Conservation (phyloP, 2,888 invertebrate species). For the Cactoblastis cactorum region DNA sequence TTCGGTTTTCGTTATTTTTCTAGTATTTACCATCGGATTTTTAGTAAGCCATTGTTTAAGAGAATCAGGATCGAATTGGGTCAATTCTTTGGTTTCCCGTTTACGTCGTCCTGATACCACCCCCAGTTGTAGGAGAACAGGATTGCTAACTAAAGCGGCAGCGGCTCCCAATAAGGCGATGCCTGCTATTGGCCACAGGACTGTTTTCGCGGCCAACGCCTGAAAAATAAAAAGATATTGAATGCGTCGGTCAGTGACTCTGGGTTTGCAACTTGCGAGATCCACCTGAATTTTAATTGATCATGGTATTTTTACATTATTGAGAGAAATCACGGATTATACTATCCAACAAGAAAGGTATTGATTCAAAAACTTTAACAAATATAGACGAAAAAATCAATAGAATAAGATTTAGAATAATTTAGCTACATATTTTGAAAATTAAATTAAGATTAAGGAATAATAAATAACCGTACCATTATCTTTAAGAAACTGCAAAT, state of each 20-base stretch:
- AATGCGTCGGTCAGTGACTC: slow-evolving; percentile 11
- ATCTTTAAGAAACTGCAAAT: too few species aligned
- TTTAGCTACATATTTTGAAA: too few species aligned
- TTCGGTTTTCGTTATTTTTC: neutral
- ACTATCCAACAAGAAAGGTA: too few species aligned
- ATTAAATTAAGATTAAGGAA: too few species aligned
- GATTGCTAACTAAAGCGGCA: slow-evolving; percentile 87
- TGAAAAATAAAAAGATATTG: slow-evolving; percentile 40
- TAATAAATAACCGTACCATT: too few species aligned
- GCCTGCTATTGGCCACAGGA: slow-evolving; percentile 87
- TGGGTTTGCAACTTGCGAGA: slow-evolving; percentile 2
- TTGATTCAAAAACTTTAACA: too few species aligned
- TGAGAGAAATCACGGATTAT: too few species aligned
- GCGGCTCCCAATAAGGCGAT: slow-evolving; percentile 90
- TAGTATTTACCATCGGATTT: neutral
- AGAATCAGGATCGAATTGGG: slow-evolving; percentile 2
- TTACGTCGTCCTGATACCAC: slow-evolving; percentile 82
- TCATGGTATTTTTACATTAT: too few species aligned
- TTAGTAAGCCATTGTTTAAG: slow-evolving; percentile 17
- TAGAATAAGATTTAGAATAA: too few species aligned
- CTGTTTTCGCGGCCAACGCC: slow-evolving; percentile 81
- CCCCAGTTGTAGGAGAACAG: slow-evolving; percentile 87
- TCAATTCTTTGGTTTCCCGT: slow-evolving; percentile 57
- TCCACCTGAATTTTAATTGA: neutral
- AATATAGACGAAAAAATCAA: too few species aligned